phyloP scores from a whole-genome alignment of 2,113 vertebrate species.

The Lipophrys pholis region DNA sequence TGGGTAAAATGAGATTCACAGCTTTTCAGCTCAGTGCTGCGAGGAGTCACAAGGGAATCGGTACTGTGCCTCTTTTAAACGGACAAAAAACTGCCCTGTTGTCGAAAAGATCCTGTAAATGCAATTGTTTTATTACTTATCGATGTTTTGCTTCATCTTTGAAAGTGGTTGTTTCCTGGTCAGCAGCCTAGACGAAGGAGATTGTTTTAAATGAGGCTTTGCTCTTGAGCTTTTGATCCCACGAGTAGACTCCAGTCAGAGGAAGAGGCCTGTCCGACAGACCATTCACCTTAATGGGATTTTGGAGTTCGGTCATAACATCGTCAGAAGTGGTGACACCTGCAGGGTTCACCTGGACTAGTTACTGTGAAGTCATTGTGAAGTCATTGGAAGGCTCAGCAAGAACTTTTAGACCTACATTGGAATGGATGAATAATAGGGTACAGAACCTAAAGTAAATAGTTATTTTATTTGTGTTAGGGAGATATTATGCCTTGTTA shows the following conservation, averaged over 20 bases:
- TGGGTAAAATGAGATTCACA: background rate
- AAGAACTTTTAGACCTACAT: background rate
- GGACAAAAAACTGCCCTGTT: background rate
- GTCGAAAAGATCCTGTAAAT: no score
- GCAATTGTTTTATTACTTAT: background rate
- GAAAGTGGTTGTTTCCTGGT: background rate
- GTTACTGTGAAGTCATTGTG: slow-evolving; percentile 1
- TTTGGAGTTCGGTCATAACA: slow-evolving; percentile 50
- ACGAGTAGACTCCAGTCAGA: slow-evolving; percentile 19
- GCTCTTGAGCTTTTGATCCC: slow-evolving; percentile 51
- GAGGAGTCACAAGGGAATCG: background rate
- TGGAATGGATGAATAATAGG: background rate
- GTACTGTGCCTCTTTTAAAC: background rate
- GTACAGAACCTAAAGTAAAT: background rate
- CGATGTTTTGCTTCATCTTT: background rate
- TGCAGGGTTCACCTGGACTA: slow-evolving; percentile 16
- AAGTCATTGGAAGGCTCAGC: background rate
- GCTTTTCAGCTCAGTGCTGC: background rate
- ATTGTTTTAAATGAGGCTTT: slow-evolving; percentile 53
- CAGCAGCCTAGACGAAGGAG: slow-evolving; percentile 12
- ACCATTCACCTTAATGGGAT: slow-evolving; percentile 54
- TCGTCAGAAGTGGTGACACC: slow-evolving; percentile 29
- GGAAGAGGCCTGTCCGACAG: slow-evolving; percentile 14
- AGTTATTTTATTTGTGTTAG: background rate
- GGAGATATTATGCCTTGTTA: background rate